A percentile compares a stretch with the other conserved stretches of the same genome.
Evolutionary conservation across 2,888 invertebrate species (phyloP).

Genomic region (Drosophila parthenogenetica): DNA sequence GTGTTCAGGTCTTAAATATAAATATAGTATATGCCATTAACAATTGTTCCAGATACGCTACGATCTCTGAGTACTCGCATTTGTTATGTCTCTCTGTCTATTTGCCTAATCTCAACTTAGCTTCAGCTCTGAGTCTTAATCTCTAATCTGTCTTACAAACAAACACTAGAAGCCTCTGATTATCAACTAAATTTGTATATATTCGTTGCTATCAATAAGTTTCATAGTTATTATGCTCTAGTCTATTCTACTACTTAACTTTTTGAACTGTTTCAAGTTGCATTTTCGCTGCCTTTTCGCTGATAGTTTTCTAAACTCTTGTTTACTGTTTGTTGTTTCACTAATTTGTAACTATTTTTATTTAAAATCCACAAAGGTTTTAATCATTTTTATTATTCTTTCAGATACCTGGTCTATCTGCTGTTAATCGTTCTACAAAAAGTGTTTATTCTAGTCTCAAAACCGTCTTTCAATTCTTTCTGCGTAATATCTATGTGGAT

Average conservation of each 20-base stretch:
- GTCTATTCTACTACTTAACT: neutral
- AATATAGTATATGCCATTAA: constrained; percentile 41
- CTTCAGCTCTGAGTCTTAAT: constrained; percentile 22
- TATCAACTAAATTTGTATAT: neutral
- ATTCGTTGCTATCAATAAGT: neutral
- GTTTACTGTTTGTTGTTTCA: constrained; percentile 2
- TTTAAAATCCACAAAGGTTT: neutral
- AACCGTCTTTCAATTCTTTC: constrained; percentile 76
- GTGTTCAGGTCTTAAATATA: constrained; percentile 45
- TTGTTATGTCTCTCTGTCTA: constrained; percentile 8
- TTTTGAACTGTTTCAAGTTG: neutral
- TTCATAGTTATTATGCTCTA: neutral
- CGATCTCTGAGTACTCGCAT: constrained; percentile 24
- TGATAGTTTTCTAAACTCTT: neutral
- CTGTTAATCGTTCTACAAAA: constrained; percentile 87
- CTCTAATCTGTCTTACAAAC: neutral
- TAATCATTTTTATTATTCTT: constrained; percentile 24
- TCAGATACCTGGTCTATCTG: constrained; percentile 86
- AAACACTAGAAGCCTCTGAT: neutral
- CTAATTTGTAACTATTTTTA: neutral
- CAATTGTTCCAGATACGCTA: constrained; percentile 35
- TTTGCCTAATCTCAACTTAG: constrained; percentile 4
- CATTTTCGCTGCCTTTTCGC: neutral
- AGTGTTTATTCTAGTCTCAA: constrained; percentile 81
- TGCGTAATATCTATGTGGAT: constrained; percentile 87